Conservation (phyloP, 2,888 invertebrate genomes). For the Arctia plantaginis region DNA sequence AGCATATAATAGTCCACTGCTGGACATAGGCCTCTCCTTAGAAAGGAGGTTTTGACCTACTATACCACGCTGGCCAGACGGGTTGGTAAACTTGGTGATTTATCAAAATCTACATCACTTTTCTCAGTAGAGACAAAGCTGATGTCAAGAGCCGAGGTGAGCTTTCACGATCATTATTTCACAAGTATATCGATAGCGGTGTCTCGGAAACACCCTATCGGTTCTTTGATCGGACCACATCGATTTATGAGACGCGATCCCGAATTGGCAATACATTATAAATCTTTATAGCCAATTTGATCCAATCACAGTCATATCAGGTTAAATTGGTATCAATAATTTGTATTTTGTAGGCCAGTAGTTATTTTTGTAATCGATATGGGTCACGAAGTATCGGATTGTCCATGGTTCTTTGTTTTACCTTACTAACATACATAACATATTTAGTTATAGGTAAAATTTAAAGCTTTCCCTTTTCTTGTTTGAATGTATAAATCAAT, state of each 20-base stretch:
- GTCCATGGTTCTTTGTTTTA: not conserved
- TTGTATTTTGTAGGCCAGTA: conserved; percentile 53
- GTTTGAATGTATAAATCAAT: not conserved
- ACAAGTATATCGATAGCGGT: conserved; percentile 61
- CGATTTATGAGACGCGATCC: conserved; percentile 76
- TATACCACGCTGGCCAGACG: no score
- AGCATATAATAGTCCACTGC: no score
- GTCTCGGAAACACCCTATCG: conserved; percentile 68
- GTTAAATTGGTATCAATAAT: conserved; percentile 57
- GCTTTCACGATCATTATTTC: conserved; percentile 74
- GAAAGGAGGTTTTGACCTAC: no score
- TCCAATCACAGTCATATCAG: conserved; percentile 58
- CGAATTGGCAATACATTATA: conserved; percentile 68
- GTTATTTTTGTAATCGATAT: conserved; percentile 61
- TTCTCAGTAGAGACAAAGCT: conserved; percentile 57
- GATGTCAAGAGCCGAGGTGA: conserved; percentile 50
- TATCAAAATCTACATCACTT: conserved; percentile 65
- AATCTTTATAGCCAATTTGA: conserved; percentile 68
- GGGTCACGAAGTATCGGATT: conserved; percentile 55
- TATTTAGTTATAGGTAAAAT: not conserved
- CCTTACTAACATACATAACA: not conserved
- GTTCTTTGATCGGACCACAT: conserved; percentile 67
- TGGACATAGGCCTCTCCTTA: no score
- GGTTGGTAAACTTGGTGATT: conserved; percentile 26
- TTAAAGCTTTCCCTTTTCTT: not conserved